Base-by-base conservation (phyloP, 2,888 invertebrate genomes). In the Vesta saturnalis region DNA sequence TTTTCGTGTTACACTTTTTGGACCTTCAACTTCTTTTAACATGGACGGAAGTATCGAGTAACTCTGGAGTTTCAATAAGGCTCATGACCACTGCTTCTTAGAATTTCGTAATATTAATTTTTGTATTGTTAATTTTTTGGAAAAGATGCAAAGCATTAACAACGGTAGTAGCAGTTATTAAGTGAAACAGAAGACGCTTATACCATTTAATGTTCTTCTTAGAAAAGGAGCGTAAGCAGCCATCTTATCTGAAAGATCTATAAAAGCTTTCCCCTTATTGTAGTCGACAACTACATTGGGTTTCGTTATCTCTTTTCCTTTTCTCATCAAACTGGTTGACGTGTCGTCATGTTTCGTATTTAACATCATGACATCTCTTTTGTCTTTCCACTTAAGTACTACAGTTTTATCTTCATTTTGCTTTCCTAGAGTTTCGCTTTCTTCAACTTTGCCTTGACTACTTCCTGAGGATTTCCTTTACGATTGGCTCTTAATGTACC, bases 151-250 rank as follows among this genome's bases (percentile, higher is more conserved):
- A 21, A 19, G 19, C 55, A 54, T 54, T 54, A n/a, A 19, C 19
- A 4, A 54, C 16, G 21, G 55, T 16, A 15, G 19, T 54, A 19
- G 55, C 18, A 19, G 55, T 54, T 15, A 54, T 54, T 19, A 16
- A 19, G 16, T 54, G 21, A 19, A 54, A 54, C n/a, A 21, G 14
- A 18, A 54, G 55, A 15, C 55, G n/a, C 16, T 54, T 54, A 12
- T 19, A 54, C 55, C 55, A 18, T 54, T 54, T n/a, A 54, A n/a
- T 12, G 55, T 16, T 16, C 55, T 54, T 54, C 55, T 15, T 15
- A 54, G 12, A 54, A 15, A 54, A n/a, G 55, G 55, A 15, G 55
- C 16, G 16, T 54, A 19, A 12, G 55, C 18, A 8, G 55, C 55
- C 55, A 54, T 54, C n/a, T 30, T 4, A 19, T 54, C 47, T n/a